phyloP scores from a whole-genome alignment of 2,113 vertebrate genomes.

The Abramis brama region DNA sequence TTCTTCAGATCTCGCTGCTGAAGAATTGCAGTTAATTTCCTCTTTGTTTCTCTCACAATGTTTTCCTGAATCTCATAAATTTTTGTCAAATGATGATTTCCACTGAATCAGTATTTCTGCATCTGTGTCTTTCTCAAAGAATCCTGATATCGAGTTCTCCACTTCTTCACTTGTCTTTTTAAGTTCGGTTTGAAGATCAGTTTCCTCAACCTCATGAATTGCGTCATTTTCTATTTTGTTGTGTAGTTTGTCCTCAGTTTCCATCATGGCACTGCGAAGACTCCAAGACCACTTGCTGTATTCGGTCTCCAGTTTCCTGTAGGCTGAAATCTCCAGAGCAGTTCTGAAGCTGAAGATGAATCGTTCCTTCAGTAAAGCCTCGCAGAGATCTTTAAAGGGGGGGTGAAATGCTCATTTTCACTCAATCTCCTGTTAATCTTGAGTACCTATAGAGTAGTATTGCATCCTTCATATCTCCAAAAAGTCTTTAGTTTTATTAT shows the following conservation, averaged over 20 bases:
- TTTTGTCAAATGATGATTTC: not conserved
- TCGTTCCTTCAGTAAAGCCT: constrained; percentile 22
- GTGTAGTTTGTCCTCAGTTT: constrained; percentile 62
- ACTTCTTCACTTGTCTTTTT: not conserved
- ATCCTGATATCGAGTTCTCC: not conserved
- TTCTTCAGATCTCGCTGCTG: not conserved
- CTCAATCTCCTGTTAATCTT: too few relatives aligned
- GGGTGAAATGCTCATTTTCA: too few relatives aligned
- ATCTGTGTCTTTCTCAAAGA: not conserved
- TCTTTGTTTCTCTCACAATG: not conserved
- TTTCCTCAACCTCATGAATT: not conserved
- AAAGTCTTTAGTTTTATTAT: too few relatives aligned
- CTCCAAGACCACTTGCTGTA: constrained; percentile 38
- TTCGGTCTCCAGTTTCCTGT: constrained; percentile 2
- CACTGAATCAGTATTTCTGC: not conserved
- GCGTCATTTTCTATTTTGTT: not conserved
- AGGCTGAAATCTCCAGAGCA: constrained; percentile 61
- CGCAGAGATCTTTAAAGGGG: constrained; percentile 8
- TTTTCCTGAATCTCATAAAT: not conserved
- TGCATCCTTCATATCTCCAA: too few relatives aligned
- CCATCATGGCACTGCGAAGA: constrained; percentile 54
- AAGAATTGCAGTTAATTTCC: not conserved
- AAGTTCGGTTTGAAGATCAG: not conserved
- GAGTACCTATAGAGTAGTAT: too few relatives aligned
- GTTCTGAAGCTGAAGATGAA: constrained; percentile 66